These are phyloP conservation scores for Babylonia areolata DNA, from an alignment of 1,140 invertebrate species.

Conservation along the genomic window DNA sequence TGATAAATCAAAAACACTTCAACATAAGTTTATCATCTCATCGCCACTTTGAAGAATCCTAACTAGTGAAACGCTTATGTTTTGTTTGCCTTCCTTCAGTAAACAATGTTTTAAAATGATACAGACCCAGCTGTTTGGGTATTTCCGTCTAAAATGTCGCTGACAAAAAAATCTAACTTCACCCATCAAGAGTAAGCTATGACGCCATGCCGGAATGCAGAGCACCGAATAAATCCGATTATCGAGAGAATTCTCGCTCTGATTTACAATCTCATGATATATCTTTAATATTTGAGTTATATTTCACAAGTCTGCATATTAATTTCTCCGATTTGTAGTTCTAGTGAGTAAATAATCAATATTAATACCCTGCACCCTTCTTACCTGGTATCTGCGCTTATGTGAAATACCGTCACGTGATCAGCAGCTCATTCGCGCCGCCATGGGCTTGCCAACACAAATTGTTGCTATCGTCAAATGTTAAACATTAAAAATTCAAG, in stretches of 20 bases:
- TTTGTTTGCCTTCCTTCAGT: background rate
- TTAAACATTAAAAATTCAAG: background rate
- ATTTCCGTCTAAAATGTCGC: slow-evolving; percentile 7
- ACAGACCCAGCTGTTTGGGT: background rate
- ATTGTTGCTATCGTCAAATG: slow-evolving; percentile 30
- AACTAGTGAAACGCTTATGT: background rate
- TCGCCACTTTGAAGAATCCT: background rate
- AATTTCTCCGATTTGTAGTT: background rate
- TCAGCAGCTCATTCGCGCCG: slow-evolving; percentile 62
- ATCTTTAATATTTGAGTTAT: background rate
- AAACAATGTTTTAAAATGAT: background rate
- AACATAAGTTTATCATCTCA: too few relatives aligned
- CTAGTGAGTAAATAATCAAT: background rate
- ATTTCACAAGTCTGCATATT: background rate
- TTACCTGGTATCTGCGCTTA: slow-evolving; percentile 50
- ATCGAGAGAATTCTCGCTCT: background rate
- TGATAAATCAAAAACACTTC: too few relatives aligned
- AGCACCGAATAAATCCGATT: slow-evolving; percentile 38
- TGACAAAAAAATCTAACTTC: slow-evolving; percentile 8
- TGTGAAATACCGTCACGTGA: slow-evolving; percentile 59
- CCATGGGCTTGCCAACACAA: slow-evolving; percentile 57
- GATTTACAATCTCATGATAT: background rate
- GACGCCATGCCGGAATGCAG: slow-evolving; percentile 69
- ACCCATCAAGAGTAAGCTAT: slow-evolving; percentile 35
- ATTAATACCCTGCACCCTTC: background rate